phyloP scores from a whole-genome alignment of 2,113 vertebrate genomes.

The Platichthys flesus region DNA sequence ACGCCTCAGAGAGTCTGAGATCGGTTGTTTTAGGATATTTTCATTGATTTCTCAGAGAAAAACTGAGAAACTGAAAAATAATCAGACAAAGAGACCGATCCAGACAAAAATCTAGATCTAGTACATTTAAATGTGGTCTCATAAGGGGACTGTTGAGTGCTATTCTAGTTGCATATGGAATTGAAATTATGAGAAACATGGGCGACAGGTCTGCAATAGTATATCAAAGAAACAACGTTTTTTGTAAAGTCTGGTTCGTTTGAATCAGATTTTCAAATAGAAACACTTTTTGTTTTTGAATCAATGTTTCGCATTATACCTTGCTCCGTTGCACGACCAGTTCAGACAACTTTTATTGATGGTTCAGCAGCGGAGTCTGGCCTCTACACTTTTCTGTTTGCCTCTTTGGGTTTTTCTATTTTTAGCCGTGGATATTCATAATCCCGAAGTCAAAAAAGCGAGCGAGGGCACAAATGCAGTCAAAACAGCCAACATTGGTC shows the following conservation, averaged over 20 bases:
- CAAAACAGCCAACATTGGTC: slow-evolving; percentile 19
- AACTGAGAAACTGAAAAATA: too few relatives aligned
- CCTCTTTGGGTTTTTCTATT: slow-evolving; percentile 34
- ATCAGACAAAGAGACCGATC: too few relatives aligned
- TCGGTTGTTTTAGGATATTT: too few relatives aligned
- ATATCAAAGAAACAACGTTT: too few relatives aligned
- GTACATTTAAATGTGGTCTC: too few relatives aligned
- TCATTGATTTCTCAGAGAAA: too few relatives aligned
- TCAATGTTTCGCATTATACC: neutral
- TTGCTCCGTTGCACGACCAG: neutral
- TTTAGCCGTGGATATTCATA: slow-evolving; percentile 48
- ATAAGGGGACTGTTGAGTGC: neutral
- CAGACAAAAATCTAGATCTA: too few relatives aligned
- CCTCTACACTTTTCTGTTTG: neutral
- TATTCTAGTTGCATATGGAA: neutral
- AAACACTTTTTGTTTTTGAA: neutral
- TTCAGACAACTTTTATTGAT: neutral
- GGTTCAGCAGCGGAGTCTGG: slow-evolving; percentile 14
- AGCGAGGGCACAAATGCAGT: slow-evolving; percentile 7
- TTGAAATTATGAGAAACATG: neutral
- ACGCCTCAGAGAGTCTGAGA: too few relatives aligned
- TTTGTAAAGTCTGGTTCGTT: too few relatives aligned
- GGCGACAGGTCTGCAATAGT: neutral
- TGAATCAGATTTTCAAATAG: too few relatives aligned
- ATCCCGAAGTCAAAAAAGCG: slow-evolving; percentile 51